These are phyloP conservation scores for Rotaria macrura DNA, from an alignment of 2,888 invertebrate genomes.

Conservation along the genomic window DNA sequence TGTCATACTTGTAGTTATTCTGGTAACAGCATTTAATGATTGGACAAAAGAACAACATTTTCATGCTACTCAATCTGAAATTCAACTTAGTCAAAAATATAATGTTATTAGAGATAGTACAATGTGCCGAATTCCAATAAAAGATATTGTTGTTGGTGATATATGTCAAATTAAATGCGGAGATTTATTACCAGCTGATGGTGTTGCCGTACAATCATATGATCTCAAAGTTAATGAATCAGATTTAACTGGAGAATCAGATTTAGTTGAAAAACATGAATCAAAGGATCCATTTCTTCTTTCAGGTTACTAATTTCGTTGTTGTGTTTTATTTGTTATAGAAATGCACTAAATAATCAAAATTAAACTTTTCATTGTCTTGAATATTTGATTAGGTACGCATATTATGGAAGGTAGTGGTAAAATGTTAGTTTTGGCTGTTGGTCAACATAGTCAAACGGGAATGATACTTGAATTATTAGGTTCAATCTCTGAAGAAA, in stretches of 20 bases:
- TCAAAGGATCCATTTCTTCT: slow-evolving; percentile 11
- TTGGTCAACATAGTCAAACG: slow-evolving; percentile 93
- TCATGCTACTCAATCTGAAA: slow-evolving; percentile 87
- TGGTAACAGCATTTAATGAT: slow-evolving; percentile 99
- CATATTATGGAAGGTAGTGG: slow-evolving; percentile 99
- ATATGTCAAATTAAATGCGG: slow-evolving; percentile 71
- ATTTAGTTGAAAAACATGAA: slow-evolving; percentile 80
- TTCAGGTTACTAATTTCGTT: neutral
- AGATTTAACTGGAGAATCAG: slow-evolving; percentile 95
- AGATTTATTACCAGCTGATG: slow-evolving; percentile 94
- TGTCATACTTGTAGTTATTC: slow-evolving; percentile 94
- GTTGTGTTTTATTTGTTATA: no score
- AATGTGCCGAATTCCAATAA: slow-evolving; percentile 83
- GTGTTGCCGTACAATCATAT: slow-evolving; percentile 90
- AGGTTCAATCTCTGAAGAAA: slow-evolving; percentile 74
- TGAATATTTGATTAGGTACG: no score
- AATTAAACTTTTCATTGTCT: slow-evolving; percentile 25
- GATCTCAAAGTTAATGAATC: slow-evolving; percentile 98
- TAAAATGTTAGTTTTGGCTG: slow-evolving; percentile 93
- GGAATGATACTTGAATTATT: slow-evolving; percentile 96
- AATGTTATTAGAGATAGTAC: slow-evolving; percentile 83
- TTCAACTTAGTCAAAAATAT: slow-evolving; percentile 97
- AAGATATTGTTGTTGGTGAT: slow-evolving; percentile 94
- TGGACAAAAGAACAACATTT: slow-evolving; percentile 99
- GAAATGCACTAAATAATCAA: no score